A percentile compares a stretch with the other conserved stretches of the same genome.
Conservation (phyloP, 2,113 vertebrate species). For the Reinhardtius hippoglossoides region DNA sequence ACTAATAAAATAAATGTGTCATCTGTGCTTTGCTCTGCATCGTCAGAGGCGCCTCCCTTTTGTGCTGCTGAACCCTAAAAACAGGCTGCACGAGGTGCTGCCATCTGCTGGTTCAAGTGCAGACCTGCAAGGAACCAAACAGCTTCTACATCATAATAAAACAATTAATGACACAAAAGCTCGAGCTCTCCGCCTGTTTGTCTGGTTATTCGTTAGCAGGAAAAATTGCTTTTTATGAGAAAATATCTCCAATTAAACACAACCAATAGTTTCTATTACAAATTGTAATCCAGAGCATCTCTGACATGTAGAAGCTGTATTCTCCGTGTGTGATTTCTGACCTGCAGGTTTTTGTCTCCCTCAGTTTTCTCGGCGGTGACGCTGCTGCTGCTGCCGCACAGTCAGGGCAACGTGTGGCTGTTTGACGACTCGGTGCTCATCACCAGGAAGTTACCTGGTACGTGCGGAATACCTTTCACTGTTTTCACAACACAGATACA, state of each 20-base stretch:
- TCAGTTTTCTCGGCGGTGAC: constrained; percentile 94
- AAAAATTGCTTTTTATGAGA: too few relatives aligned
- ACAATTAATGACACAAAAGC: too few relatives aligned
- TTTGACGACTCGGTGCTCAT: constrained; percentile 94
- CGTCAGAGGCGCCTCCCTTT: constrained; percentile 53
- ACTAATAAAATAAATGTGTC: constrained; percentile 12
- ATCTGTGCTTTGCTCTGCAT: constrained; percentile 18
- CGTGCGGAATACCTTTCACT: background rate
- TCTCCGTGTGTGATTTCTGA: background rate
- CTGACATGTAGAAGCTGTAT: too few relatives aligned
- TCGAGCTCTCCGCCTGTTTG: too few relatives aligned
- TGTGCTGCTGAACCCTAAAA: constrained; percentile 49
- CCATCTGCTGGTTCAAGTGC: constrained; percentile 58
- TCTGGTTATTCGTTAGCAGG: too few relatives aligned
- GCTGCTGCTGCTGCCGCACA: constrained; percentile 91
- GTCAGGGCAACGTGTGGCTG: constrained; percentile 95
- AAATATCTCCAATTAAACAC: too few relatives aligned
- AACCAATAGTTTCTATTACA: too few relatives aligned
- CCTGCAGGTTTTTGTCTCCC: constrained; percentile 15
- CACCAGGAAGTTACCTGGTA: constrained; percentile 91
- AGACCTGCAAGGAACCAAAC: background rate
- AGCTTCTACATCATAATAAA: background rate
- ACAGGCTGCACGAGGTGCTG: background rate
- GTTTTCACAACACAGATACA: background rate
- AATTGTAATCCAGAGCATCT: too few relatives aligned